These are phyloP conservation scores for Epizoanthus ramosus DNA, from an alignment of 92 coral and sea anemone genomes.

Conservation along the genomic window DNA sequence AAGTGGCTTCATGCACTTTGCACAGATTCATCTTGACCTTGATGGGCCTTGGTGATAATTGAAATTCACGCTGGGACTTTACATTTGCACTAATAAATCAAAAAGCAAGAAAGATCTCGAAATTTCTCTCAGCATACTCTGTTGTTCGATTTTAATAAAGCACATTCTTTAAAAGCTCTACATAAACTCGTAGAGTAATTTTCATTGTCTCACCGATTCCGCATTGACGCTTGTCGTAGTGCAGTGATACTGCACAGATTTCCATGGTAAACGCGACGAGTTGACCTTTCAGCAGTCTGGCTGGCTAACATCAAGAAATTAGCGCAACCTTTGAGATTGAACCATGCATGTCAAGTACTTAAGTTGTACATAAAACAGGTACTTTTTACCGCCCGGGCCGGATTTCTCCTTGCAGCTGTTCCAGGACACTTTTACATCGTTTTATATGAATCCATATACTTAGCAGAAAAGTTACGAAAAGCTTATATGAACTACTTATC, in stretches of 20 bases:
- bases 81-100: too few species aligned
- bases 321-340: neutral
- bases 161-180: neutral
- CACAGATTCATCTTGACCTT: slow-evolving; percentile 37
- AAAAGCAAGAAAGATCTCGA: neutral
- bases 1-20: slow-evolving; percentile 34
- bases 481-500: too few species aligned
- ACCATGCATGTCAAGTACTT: neutral
- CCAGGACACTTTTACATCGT: too few species aligned
- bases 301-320: neutral
- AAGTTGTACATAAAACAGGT: neutral
- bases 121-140: neutral
- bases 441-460: too few species aligned
- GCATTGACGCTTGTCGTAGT: neutral
- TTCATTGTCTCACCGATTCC: neutral
- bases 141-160: neutral
- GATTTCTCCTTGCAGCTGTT: too few species aligned
- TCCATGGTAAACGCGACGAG: slow-evolving; percentile 7
- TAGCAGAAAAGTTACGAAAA: too few species aligned
- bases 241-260: neutral
- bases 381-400: too few species aligned
- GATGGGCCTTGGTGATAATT: slow-evolving; percentile 4
- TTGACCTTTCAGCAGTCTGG: slow-evolving; percentile 20
- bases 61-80: slow-evolving; percentile 3
- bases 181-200: neutral